These are phyloP conservation scores for Penelope pileata DNA, from an alignment of 2,113 vertebrate genomes.

Conservation along the genomic window DNA sequence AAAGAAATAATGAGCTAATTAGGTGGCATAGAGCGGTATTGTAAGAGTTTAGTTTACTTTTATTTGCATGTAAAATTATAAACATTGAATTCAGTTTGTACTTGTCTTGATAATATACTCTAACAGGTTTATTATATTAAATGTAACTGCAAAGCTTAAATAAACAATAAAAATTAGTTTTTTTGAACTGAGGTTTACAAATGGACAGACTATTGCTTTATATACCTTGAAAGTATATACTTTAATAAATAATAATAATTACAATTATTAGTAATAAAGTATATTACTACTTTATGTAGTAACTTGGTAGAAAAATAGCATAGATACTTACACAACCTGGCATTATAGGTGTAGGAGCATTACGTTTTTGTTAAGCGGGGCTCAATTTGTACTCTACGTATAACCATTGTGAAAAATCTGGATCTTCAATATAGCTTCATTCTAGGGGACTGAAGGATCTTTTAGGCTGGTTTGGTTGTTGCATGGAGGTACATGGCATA, in stretches of 20 bases:
- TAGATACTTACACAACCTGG: neutral
- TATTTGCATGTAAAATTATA: slow-evolving; percentile 61
- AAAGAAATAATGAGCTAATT: slow-evolving; percentile 19
- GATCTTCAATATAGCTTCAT: neutral
- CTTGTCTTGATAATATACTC: slow-evolving; percentile 74
- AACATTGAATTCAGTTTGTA: slow-evolving; percentile 48
- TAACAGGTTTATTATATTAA: slow-evolving; percentile 72
- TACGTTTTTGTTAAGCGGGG: slow-evolving; percentile 22
- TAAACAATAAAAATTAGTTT: slow-evolving; percentile 70
- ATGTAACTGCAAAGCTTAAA: slow-evolving; percentile 67
- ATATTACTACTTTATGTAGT: no score
- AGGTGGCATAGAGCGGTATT: neutral
- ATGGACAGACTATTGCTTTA: slow-evolving; percentile 62
- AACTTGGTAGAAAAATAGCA: slow-evolving; percentile 46
- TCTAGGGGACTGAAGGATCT: neutral
- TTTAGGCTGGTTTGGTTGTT: neutral
- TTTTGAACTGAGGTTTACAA: slow-evolving; percentile 68
- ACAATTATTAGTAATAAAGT: no score
- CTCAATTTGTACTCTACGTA: neutral
- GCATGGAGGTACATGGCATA: neutral
- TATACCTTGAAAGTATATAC: slow-evolving; percentile 56
- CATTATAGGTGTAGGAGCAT: slow-evolving; percentile 5
- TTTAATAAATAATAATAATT: no score
- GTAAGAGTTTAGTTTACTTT: slow-evolving; percentile 73
- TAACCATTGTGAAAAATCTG: neutral